Percentiles rank a stretch among this genome's conserved stretches.
phyloP scores from a whole-genome alignment of 2,888 invertebrate species.

The Hesperia comma region DNA sequence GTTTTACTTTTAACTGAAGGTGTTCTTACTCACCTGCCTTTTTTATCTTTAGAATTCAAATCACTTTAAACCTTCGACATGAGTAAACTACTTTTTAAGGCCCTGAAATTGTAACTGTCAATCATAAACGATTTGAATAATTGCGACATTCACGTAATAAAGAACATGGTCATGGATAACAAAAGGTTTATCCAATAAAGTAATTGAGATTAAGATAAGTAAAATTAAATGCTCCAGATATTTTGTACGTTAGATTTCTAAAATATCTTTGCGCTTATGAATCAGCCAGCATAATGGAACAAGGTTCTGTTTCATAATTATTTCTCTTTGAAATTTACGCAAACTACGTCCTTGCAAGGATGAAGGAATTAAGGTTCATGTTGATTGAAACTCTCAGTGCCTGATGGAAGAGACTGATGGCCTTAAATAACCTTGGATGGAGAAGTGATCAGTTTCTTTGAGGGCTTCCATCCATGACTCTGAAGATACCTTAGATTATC shows the following conservation, averaged over 20 bases:
- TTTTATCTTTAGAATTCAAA: no score
- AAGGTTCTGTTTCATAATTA: constrained; percentile 46
- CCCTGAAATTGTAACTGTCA: constrained; percentile 4
- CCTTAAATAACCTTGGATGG: no score
- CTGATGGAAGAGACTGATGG: no score
- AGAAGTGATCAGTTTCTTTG: no score
- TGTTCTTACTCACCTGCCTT: no score
- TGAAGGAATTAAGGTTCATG: constrained; percentile 38
- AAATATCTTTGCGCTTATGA: constrained; percentile 18
- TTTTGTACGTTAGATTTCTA: constrained; percentile 25
- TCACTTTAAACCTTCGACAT: not conserved
- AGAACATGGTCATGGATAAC: constrained; percentile 1
- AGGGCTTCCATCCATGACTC: no score
- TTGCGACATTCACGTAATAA: constrained; percentile 1
- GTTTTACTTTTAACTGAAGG: no score
- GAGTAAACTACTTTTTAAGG: not conserved
- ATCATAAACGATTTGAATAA: constrained; percentile 1
- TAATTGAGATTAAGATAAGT: constrained; percentile 10
- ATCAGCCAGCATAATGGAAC: constrained; percentile 39
- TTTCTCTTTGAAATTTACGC: constrained; percentile 44
- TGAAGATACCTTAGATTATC: no score
- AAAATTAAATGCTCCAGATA: constrained; percentile 7
- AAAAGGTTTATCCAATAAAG: constrained; percentile 11
- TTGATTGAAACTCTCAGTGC: not conserved
- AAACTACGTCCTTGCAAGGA: constrained; percentile 53